phyloP scores from a whole-genome alignment of 2,113 vertebrate species.

The Ivindomyrus marchei region DNA sequence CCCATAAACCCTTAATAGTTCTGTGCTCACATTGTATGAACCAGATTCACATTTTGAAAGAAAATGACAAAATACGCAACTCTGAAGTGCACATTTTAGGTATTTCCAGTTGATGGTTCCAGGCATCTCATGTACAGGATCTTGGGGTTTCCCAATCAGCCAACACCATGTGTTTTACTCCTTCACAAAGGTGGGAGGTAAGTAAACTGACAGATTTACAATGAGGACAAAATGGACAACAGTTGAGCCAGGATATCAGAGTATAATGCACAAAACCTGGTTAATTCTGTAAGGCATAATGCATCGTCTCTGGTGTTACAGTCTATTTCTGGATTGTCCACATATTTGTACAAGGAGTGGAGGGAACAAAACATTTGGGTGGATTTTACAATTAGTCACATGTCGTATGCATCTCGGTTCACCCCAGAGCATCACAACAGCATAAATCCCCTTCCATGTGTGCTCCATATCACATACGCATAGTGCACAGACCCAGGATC shows the following conservation, averaged over 20 bases:
- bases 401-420: no score
- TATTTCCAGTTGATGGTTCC: not conserved
- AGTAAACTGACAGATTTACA: not conserved
- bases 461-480: not conserved
- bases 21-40: not conserved
- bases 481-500: not conserved
- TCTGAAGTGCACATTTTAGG: not conserved
- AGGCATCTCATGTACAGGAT: not conserved
- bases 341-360: not conserved
- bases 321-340: not conserved
- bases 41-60: not conserved
- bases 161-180: not conserved
- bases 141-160: not conserved
- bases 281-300: conserved; percentile 9
- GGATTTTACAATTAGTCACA: not conserved
- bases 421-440: not conserved
- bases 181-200: not conserved
- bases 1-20: not conserved
- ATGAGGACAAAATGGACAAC: not conserved
- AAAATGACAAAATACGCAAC: not conserved
- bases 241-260: not conserved
- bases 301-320: not conserved
- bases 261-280: not conserved
- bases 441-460: not conserved
- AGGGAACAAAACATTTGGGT: not conserved